These are phyloP conservation scores for Onychomys leucogaster DNA, from an alignment of 2,797 vertebrate species.

Conservation along the genomic window DNA sequence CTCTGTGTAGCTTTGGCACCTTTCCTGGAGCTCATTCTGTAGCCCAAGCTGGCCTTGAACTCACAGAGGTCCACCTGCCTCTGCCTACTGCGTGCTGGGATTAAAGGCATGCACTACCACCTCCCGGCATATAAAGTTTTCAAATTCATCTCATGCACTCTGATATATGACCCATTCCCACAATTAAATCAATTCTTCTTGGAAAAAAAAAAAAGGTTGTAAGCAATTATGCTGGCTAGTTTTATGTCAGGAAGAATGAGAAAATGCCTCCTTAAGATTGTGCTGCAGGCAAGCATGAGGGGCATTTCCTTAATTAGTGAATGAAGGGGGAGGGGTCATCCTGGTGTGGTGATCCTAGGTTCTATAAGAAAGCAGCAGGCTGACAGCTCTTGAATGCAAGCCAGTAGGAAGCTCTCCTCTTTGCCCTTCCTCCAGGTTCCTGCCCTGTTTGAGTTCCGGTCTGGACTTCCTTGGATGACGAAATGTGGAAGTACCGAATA, in stretches of 20 bases:
- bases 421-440: background rate
- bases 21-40: too few species aligned
- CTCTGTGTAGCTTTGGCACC: too few species aligned
- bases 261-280: background rate
- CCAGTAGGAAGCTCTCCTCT: background rate
- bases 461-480: background rate
- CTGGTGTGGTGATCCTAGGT: background rate
- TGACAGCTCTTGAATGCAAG: background rate
- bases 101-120: too few species aligned
- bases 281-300: background rate
- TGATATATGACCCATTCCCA: background rate
- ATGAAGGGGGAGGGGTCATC: too few species aligned
- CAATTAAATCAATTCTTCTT: slow-evolving; percentile 24
- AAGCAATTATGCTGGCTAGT: slow-evolving; percentile 22
- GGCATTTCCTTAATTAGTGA: background rate
- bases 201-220: background rate
- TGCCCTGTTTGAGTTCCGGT: background rate
- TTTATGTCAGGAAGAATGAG: background rate
- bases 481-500: background rate
- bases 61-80: too few species aligned
- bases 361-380: background rate
- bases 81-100: too few species aligned
- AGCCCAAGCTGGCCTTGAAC: too few species aligned
- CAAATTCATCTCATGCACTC: background rate
- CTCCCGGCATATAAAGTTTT: background rate